Evolutionary conservation across 2,888 invertebrate species (phyloP), one percentile per base, ranked within the genome.

Genomic region (Loripinus fragilis): DNA sequence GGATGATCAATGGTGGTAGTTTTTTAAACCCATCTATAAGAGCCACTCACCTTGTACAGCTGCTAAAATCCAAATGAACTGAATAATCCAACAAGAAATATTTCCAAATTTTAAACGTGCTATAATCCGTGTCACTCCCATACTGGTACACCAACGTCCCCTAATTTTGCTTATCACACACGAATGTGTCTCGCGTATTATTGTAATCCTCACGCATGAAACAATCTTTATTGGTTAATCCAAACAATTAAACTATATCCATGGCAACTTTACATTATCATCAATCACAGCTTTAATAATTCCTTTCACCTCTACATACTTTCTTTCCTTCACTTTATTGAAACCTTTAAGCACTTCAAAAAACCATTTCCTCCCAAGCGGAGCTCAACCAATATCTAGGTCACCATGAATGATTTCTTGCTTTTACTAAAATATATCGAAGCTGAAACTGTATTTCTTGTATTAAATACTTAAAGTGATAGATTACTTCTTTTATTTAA

Each of bases 51-150:
- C 60, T 33, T 60, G 33, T 10, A 60, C 20, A 10, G 60, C 33
- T 33, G 60, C 20, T 33, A 60, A 30, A n/a, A 60, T 60, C 60
- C 60, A 60, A 20, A 60, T 25, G 5, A 60, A 2, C 33, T 17
- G 33, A 38, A 38, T 38, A 12, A 38, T 38, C 12, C 5, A 38
- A 38, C 12, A 38, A 38, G 12, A 38, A 8, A 8, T 12, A 8
- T 12, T 38, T 38, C 38, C 28, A 33, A 33, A 33, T 60, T 60
- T 60, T 20, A 30, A 33, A 5, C 60, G 60, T 17, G 60, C 33
- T 33, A 60, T 10, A 60, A 60, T 60, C 60, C 60, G 60, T n/a
- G 23, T 33, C 17, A 30, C 28, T 60, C 60, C 60, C 60, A 60
- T 60, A 33, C 1, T 60, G 30, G 28, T 1, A 33, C 10, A 60